A percentile compares a stretch with the other conserved stretches of the same genome.
Evolutionary conservation across 2,113 vertebrate species (phyloP).

Genomic region (Hippoglossus stenolepis): DNA sequence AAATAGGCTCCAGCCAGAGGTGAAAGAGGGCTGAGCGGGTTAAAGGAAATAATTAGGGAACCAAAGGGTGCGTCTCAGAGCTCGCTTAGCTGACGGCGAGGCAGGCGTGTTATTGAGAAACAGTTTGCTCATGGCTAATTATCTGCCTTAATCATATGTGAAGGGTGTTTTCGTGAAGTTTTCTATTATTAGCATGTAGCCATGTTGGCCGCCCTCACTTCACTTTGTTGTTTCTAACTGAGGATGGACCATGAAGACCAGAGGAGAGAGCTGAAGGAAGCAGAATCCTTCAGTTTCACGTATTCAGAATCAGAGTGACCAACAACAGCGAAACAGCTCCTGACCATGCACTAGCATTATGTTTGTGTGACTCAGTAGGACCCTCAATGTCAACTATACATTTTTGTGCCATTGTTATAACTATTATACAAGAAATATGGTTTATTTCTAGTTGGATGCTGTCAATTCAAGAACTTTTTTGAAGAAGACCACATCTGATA

Average conservation of each 20-base stretch:
- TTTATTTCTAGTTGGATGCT: too few relatives aligned
- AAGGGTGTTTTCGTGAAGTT: background rate
- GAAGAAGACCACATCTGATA: too few relatives aligned
- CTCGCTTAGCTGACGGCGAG: background rate
- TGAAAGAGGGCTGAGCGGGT: constrained; percentile 49
- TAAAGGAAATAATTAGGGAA: constrained; percentile 61
- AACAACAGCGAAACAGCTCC: too few relatives aligned
- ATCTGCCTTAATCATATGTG: background rate
- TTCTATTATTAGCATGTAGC: constrained; percentile 9
- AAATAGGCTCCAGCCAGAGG: constrained; percentile 53
- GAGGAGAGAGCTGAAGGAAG: background rate
- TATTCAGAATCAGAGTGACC: too few relatives aligned
- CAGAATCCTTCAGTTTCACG: background rate
- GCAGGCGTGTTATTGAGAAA: constrained; percentile 1
- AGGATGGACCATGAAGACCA: background rate
- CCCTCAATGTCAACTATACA: too few relatives aligned
- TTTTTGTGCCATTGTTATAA: background rate
- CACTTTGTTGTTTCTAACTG: background rate
- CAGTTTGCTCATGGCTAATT: background rate
- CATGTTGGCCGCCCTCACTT: background rate
- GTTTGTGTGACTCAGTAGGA: too few relatives aligned
- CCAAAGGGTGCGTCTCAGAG: constrained; percentile 8
- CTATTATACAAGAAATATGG: too few relatives aligned
- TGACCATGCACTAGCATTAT: too few relatives aligned
- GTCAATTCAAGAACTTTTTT: background rate